A percentile compares a stretch with the other conserved stretches of the same genome.
phyloP scores from a whole-genome alignment of 2,113 vertebrate genomes.

The Indicator maculatus region DNA sequence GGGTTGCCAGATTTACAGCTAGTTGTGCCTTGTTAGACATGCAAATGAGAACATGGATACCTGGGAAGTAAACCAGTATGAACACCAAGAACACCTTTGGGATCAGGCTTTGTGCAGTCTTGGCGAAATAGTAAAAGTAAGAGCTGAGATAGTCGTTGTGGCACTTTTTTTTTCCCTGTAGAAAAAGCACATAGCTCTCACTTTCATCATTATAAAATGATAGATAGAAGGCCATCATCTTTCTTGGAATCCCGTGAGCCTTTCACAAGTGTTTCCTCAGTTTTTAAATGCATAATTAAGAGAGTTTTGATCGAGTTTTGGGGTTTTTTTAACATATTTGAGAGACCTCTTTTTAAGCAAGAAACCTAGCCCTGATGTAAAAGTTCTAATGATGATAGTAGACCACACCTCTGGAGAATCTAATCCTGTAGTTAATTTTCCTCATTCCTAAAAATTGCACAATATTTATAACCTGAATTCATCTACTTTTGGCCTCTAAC shows the following conservation, averaged over 20 bases:
- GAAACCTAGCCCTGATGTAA: not conserved
- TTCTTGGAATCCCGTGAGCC: not conserved
- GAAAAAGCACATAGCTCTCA: not conserved
- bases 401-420: not conserved
- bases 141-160: not conserved
- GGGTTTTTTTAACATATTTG: not conserved
- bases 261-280: not conserved
- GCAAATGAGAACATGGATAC: not conserved
- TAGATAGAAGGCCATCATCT: not conserved
- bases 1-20: not conserved
- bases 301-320: not conserved
- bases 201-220: not conserved
- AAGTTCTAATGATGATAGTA: not conserved
- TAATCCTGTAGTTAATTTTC: slow-evolving; percentile 25
- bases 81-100: not conserved
- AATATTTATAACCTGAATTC: slow-evolving; percentile 1
- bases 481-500: not conserved
- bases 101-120: not conserved
- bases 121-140: not conserved
- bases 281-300: not conserved
- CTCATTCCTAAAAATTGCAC: not conserved
- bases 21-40: not conserved
- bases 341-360: not conserved
- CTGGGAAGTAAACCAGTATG: not conserved
- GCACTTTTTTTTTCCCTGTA: not conserved